Evolutionary conservation across 1,140 invertebrate genomes (phyloP).

Genomic region (Drosophila melanica): DNA sequence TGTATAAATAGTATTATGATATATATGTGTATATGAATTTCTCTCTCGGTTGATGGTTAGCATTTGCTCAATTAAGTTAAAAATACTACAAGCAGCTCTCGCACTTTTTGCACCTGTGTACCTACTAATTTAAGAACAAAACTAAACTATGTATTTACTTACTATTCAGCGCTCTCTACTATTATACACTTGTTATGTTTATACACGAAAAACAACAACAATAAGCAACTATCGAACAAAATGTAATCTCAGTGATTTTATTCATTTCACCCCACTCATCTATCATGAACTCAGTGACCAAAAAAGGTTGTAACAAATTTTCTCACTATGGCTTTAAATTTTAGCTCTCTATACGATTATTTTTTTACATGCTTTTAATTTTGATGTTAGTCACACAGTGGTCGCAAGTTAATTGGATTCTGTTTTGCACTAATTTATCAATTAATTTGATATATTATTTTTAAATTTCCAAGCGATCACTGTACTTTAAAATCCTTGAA

Average conservation of each 20-base stretch:
- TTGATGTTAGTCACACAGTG: slow-evolving; percentile 1
- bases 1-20: slow-evolving; percentile 38
- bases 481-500: slow-evolving; percentile 32
- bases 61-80: slow-evolving; percentile 76
- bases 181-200: slow-evolving; percentile 72
- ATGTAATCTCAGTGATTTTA: slow-evolving; percentile 36
- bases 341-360: slow-evolving; percentile 18
- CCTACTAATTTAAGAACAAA: slow-evolving; percentile 72
- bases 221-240: slow-evolving; percentile 56
- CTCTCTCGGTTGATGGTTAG: slow-evolving; percentile 61
- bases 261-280: slow-evolving; percentile 39
- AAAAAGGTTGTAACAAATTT: slow-evolving; percentile 68
- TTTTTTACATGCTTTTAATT: slow-evolving; percentile 33
- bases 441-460: too few relatives aligned
- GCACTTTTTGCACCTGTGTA: slow-evolving; percentile 61
- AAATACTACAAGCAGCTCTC: slow-evolving; percentile 34
- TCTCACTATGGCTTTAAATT: slow-evolving; percentile 70
- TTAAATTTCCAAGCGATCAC: neutral
- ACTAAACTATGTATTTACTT: slow-evolving; percentile 41
- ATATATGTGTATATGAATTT: slow-evolving; percentile 18
- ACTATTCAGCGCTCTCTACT: slow-evolving; percentile 38
- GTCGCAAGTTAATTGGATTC: neutral
- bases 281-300: slow-evolving; percentile 49
- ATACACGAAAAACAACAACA: slow-evolving; percentile 48
- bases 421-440: too few relatives aligned